phyloP scores from a whole-genome alignment of 2,113 vertebrate species.

The Hoplias malabaricus region DNA sequence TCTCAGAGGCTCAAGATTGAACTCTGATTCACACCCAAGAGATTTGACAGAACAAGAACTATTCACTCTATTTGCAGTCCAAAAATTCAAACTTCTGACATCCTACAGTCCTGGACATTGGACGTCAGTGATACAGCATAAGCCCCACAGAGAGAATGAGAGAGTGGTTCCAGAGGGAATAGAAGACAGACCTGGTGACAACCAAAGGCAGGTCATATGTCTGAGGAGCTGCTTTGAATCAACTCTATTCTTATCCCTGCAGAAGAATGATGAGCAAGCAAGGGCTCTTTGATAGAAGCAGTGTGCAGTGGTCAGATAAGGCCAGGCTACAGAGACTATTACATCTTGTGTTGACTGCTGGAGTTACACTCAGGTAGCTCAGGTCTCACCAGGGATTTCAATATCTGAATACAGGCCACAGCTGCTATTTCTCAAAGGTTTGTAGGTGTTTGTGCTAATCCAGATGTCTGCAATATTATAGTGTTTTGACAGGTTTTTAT shows the following conservation, averaged over 20 bases:
- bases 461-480: too few relatives aligned
- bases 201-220: neutral
- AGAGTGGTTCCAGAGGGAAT: neutral
- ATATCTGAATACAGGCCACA: neutral
- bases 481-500: too few relatives aligned
- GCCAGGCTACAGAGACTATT: neutral
- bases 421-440: too few relatives aligned
- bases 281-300: neutral
- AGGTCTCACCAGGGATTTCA: neutral
- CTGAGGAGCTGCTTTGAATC: neutral
- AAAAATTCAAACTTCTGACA: too few relatives aligned
- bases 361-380: neutral
- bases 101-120: neutral
- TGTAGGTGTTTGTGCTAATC: too few relatives aligned
- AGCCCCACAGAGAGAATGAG: neutral
- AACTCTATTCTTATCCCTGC: neutral
- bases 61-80: too few relatives aligned
- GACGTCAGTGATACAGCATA: neutral
- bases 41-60: too few relatives aligned
- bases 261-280: neutral
- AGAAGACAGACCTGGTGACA: neutral
- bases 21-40: too few relatives aligned
- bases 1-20: too few relatives aligned
- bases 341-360: neutral
- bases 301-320: neutral